Evolutionary conservation across 1,140 invertebrate genomes (phyloP).

Genomic region (Musca vetustissima): DNA sequence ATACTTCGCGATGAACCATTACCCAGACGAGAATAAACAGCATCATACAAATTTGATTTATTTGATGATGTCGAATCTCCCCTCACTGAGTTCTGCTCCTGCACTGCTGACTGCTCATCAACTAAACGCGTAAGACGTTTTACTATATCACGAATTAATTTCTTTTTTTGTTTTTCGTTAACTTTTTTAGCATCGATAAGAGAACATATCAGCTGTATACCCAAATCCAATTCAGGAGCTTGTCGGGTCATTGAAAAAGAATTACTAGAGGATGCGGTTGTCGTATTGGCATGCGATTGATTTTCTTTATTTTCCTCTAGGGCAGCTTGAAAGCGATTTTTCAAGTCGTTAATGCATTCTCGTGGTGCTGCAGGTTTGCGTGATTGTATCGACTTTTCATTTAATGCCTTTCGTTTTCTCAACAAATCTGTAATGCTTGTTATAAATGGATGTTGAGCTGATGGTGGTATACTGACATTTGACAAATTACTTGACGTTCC

Average conservation of each 20-base stretch:
- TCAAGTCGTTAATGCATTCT: not conserved
- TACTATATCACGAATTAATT: conserved; percentile 42
- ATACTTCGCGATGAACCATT: no score
- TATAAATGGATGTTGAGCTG: conserved; percentile 19
- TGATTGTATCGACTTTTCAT: conserved; percentile 5
- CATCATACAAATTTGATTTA: not conserved
- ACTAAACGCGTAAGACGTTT: conserved; percentile 25
- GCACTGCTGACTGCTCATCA: not conserved
- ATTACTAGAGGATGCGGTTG: not conserved
- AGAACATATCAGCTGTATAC: conserved; percentile 49
- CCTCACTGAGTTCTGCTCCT: no score
- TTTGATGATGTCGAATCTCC: not conserved
- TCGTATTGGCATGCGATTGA: not conserved
- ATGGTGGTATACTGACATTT: not conserved
- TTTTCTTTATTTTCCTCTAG: conserved; percentile 28
- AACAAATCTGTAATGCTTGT: conserved; percentile 24
- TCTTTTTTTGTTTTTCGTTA: conserved; percentile 42
- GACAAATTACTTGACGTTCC: not conserved
- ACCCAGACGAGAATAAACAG: not conserved
- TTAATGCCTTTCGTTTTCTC: conserved; percentile 4
- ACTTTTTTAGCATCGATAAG: conserved; percentile 47
- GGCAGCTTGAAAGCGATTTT: not conserved
- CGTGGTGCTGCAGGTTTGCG: not conserved
- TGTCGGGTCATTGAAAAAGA: not conserved
- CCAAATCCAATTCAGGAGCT: conserved; percentile 43